Evolutionary conservation across 2,888 invertebrate genomes (phyloP).

Genomic region (Chironomus riparius): DNA sequence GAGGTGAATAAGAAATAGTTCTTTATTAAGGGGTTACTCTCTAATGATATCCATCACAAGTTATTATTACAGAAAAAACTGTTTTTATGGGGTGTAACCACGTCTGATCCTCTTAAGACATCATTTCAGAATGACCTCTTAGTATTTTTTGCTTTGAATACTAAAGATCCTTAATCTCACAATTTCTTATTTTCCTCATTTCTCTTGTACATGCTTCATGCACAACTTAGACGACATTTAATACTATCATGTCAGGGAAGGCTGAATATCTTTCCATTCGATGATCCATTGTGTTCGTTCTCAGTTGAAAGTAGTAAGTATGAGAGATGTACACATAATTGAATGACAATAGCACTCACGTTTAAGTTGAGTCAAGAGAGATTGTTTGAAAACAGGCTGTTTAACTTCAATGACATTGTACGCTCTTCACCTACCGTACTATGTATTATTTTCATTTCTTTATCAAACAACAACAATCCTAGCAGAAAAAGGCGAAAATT

Average conservation of each 20-base stretch:
- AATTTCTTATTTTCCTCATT: conserved; percentile 4
- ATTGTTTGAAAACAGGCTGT: not conserved
- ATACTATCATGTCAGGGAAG: conserved; percentile 89
- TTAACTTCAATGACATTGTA: not conserved
- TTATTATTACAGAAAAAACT: no score
- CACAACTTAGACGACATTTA: conserved; percentile 61
- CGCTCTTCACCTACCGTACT: not conserved
- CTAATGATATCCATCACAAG: no score
- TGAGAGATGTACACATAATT: conserved; percentile 8
- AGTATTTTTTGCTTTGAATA: conserved; percentile 33
- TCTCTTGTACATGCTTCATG: conserved; percentile 21
- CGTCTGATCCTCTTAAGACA: no score
- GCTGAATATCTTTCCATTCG: conserved; percentile 91
- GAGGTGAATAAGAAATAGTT: conserved; percentile 47
- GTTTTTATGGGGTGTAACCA: no score
- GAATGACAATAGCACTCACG: not conserved
- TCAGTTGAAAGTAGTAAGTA: conserved; percentile 94
- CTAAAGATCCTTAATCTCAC: not conserved
- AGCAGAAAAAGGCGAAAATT: not conserved
- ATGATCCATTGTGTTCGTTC: conserved; percentile 91
- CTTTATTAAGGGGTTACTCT: no score
- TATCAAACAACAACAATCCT: not conserved
- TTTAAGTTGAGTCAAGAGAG: no score
- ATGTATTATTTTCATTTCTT: not conserved
- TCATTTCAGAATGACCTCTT: no score